Percentiles rank a stretch among this genome's conserved stretches.
Evolutionary conservation across 1,140 invertebrate genomes (phyloP).

Genomic region (Gryon sp.): DNA sequence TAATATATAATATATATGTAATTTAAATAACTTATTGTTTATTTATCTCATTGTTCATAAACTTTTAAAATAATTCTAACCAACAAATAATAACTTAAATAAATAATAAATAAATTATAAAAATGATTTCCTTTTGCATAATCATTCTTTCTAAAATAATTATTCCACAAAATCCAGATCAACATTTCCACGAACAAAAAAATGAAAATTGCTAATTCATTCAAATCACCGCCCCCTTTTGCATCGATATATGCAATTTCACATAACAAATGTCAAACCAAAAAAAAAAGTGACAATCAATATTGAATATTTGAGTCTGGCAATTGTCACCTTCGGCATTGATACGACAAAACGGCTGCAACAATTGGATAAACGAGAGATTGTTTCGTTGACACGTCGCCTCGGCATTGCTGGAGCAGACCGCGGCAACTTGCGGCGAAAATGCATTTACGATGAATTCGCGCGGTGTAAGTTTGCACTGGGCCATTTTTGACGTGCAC

Average conservation of each 20-base stretch:
- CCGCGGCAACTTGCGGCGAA: conserved; percentile 91
- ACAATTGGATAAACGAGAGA: conserved; percentile 91
- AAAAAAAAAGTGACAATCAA: conserved; percentile 15
- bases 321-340: conserved; percentile 85
- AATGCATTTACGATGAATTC: conserved; percentile 95
- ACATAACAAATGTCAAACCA: conserved; percentile 9
- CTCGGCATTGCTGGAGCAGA: conserved; percentile 90
- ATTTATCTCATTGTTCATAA: too few relatives aligned
- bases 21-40: too few relatives aligned
- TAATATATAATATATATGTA: too few relatives aligned
- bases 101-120: conserved; percentile 7
- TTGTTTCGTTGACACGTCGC: conserved; percentile 93
- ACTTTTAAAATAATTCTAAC: too few relatives aligned
- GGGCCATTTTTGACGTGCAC: conserved; percentile 80
- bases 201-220: background rate
- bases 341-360: conserved; percentile 93
- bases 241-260: too few relatives aligned
- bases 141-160: too few relatives aligned
- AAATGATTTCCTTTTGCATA: too few relatives aligned
- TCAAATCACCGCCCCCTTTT: background rate
- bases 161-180: too few relatives aligned
- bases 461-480: conserved; percentile 84
- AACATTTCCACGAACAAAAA: too few relatives aligned
- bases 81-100: too few relatives aligned
- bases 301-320: background rate